Evolutionary conservation across 2,888 invertebrate species (phyloP).

Genomic region (Drosophila pseudotakahashii): DNA sequence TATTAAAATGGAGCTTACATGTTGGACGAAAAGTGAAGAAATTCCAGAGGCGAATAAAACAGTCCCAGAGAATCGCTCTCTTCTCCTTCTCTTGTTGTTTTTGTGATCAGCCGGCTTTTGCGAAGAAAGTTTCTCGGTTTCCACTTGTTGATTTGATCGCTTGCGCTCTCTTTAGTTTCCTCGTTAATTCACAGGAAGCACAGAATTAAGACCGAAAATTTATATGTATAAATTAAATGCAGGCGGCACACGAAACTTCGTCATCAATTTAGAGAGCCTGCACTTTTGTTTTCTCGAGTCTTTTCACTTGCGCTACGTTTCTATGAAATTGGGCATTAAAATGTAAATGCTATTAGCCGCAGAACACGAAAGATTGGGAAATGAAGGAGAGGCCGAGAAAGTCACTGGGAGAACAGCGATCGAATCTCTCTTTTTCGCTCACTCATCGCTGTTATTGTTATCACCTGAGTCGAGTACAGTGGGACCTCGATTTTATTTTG

Average conservation of each 20-base stretch:
- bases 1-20: constrained; percentile 57
- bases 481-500: not conserved
- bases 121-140: constrained; percentile 43
- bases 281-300: constrained; percentile 54
- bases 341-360: constrained; percentile 46
- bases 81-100: not conserved
- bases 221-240: constrained; percentile 44
- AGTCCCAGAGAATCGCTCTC: constrained; percentile 17
- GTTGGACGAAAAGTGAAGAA: constrained; percentile 28
- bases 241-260: constrained; percentile 50
- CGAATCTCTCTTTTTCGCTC: constrained; percentile 30
- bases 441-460: constrained; percentile 54
- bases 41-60: constrained; percentile 15
- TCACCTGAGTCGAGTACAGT: constrained; percentile 62
- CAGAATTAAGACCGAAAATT: constrained; percentile 63
- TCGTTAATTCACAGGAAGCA: constrained; percentile 67
- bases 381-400: constrained; percentile 29
- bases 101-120: constrained; percentile 46
- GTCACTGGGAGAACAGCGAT: constrained; percentile 45
- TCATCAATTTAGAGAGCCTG: constrained; percentile 45
- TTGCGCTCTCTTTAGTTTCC: constrained; percentile 30
- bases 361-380: constrained; percentile 24
- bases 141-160: constrained; percentile 46
- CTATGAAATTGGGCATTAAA: constrained; percentile 51
- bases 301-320: constrained; percentile 44